Evolutionary conservation across 2,113 vertebrate genomes (phyloP).

Genomic region (Pardalotus punctatus): DNA sequence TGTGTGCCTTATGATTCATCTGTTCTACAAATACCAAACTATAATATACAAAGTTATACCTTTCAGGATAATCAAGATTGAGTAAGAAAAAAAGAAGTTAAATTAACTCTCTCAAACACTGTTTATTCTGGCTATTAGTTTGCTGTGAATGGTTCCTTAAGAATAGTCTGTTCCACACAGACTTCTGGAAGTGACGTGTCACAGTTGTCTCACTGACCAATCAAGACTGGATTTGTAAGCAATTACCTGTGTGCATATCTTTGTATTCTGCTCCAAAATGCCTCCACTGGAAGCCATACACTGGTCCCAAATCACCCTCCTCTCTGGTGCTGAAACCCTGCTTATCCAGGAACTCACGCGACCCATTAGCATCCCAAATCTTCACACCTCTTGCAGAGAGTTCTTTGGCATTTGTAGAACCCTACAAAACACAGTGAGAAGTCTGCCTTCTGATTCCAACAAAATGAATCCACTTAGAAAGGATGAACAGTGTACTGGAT

Average conservation of each 20-base stretch:
- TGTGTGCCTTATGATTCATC: neutral
- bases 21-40: neutral
- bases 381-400: slow-evolving; percentile 92
- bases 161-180: neutral
- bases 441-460: neutral
- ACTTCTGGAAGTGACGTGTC: neutral
- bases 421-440: slow-evolving; percentile 71
- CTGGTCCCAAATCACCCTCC: slow-evolving; percentile 94
- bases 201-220: neutral
- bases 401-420: slow-evolving; percentile 94
- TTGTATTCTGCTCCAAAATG: slow-evolving; percentile 96
- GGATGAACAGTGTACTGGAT: neutral
- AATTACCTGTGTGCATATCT: slow-evolving; percentile 87
- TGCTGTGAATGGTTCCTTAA: neutral
- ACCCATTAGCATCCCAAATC: slow-evolving; percentile 98
- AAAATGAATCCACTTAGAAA: neutral
- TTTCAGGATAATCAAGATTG: neutral
- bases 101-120: neutral
- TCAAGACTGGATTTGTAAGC: neutral
- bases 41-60: neutral
- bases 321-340: slow-evolving; percentile 85
- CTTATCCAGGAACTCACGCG: slow-evolving; percentile 88
- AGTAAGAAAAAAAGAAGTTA: neutral
- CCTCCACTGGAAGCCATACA: slow-evolving; percentile 98
- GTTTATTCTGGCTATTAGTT: neutral